Base-by-base conservation (phyloP, 2,113 vertebrate genomes). In the Donacobius atricapilla region DNA sequence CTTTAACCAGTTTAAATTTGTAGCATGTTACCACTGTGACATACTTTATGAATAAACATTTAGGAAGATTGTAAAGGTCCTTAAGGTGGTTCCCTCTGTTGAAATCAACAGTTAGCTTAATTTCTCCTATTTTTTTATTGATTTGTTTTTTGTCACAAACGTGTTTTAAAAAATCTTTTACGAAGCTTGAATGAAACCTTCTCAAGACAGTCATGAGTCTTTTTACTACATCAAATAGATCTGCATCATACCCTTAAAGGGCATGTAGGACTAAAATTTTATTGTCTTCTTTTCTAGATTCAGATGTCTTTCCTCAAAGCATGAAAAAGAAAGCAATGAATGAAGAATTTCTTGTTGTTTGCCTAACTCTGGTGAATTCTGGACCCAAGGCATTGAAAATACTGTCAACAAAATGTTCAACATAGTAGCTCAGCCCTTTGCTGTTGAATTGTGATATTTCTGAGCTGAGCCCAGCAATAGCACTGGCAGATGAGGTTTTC, bases 1-100 rank as follows among this genome's bases (percentile, higher is more conserved):
- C n/a, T 88, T 83, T 87, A 95, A 84, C 23, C 30, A 76, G 28
- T 96, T 97, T 95, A 92, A 94, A 96, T 96, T 87, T 66, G n/a
- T 73, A 73, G 64, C n/a, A 81, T 51, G 40, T 68, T 93, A 40
- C 70, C 51, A 58, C 51, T 88, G 45, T 86, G 91, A 82, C 51
- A 63, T 42, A 85, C 24, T 70, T 79, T 51, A 91, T 89, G 58
- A 86, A 90, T 66, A 85, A 91, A 89, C 20, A 72, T 57, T 45
- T 33, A 87, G 56, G 47, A 47, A 85, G 39, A 73, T 27, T 40
- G 82, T 35, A 83, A 85, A 89, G n/a, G 23, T 78, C 50, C 25
- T 61, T 83, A 78, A 1, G 27, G 35, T 23, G 44, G 13, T 61
- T 61, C 6, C 27, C 47, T 72, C 37, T 78, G 61, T 31, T 65